Evolutionary conservation across 2,888 invertebrate genomes (phyloP).

Genomic region (Resseliella maxima): DNA sequence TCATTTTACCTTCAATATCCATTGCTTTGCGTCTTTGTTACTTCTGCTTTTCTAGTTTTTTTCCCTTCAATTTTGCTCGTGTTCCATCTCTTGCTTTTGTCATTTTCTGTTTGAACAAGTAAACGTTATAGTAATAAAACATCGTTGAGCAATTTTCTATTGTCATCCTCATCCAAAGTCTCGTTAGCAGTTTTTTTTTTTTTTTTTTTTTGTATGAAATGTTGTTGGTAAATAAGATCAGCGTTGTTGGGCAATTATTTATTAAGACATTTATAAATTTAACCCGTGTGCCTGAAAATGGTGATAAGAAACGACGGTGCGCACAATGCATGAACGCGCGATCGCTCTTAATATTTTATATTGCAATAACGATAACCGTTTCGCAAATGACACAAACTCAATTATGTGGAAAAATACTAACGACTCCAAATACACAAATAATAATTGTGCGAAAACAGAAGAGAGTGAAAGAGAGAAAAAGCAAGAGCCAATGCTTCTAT

Average conservation of each 20-base stretch:
- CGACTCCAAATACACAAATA: background rate
- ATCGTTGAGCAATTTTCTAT: constrained; percentile 21
- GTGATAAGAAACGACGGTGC: constrained; percentile 16
- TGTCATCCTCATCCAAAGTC: background rate
- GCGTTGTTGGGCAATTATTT: constrained; percentile 41
- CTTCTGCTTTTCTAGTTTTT: too few relatives aligned
- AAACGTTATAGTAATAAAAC: background rate
- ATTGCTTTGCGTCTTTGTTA: background rate
- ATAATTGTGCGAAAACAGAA: background rate
- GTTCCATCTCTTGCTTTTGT: constrained; percentile 7
- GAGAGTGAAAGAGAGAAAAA: background rate
- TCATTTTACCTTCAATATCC: too few relatives aligned
- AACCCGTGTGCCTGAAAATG: constrained; percentile 43
- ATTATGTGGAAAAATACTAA: constrained; percentile 53
- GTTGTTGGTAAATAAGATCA: constrained; percentile 30
- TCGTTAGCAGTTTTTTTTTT: background rate
- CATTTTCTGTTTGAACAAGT: constrained; percentile 23
- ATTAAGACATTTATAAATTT: constrained; percentile 54
- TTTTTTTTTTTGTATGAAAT: background rate
- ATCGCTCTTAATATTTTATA: constrained; percentile 16
- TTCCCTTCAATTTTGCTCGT: too few relatives aligned
- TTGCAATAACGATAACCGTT: constrained; percentile 40
- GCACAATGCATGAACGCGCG: background rate
- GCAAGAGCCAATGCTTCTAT: background rate
- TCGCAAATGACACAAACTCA: constrained; percentile 35